Evolutionary conservation across 1,140 invertebrate species (phyloP), one percentile per base, ranked within the genome.

Genomic region (Anastatus disparis): DNA sequence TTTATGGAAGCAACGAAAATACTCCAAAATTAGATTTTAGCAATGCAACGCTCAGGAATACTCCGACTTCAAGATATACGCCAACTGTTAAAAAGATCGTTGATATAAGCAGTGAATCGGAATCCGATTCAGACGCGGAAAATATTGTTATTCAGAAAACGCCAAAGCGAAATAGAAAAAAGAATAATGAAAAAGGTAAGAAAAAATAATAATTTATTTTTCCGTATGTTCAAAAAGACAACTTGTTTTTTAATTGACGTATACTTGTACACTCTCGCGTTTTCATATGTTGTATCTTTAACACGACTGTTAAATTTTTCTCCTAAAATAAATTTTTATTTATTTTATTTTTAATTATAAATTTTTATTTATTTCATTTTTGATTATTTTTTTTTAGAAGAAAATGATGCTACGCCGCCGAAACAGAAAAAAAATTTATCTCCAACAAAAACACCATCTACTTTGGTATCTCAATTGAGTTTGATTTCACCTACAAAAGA

Each of bases 51-150:
- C 72, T 79, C 1, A 74, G 61, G 17, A 75, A 38, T 40, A 67
- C 75, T 27, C 71, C 75, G 15, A 71, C 58, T 4, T 44, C 56
- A 3, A 76, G 24, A 27, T 83, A 82, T 22, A 76, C 73, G 1
- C 78, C 81, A 0, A 76, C 69, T 3, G 78, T 82, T 0, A 82
- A 76, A 44, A 84, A 84, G 72, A 67, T 84, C 1, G 78, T 82
- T 59, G 81, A 77, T 7, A 76, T 83, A 50, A 82, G 81, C 59
- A 82, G 80, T 50, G 82, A 83, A 24, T 82, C 81, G 0, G 81
- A 83, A 2, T 80, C 82, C 0, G 81, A 82, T 31, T 82, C 78
- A 2, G 80, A 84, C 9, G 29, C 71, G 2, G 82, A 84, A 53
- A 84, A 84, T 44, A 40, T 42, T 67, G 8, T 70, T 9, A 66